Evolutionary conservation across 2,888 invertebrate species (phyloP), one percentile per base, ranked within the genome.

Genomic region (Monoplex corrugatus): DNA sequence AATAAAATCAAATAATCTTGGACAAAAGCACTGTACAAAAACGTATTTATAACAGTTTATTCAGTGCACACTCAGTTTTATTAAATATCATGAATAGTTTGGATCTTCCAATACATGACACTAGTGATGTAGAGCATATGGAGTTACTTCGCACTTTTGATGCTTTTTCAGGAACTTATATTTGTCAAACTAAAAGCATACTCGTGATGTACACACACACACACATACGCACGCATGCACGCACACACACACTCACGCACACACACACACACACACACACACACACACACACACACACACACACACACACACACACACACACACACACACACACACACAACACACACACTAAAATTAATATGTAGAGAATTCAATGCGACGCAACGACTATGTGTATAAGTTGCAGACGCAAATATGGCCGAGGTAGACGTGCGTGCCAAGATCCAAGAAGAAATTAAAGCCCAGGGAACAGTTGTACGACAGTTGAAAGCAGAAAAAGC

Each of bases 401-500:
- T 10, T 16, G 57, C 57, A 57, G 57, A 57, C 57, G 44, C 68
- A 82, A 87, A 28, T 35, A 91, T 91, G 91, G 91, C 90, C 32
- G 91, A 91, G 40, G 57, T n/a, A 82, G 89, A 87, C 82, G 86
- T 68, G 16, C 86, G 86, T 86, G 90, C 90, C 32, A 90, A 89
- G 23, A 88, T 94, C 23, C 91, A 94, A 89, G 93, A 94, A 86
- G 91, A 93, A 90, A 94, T 94, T 28, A 94, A 93, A 90, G 87
- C 82, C 50, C 94, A 94, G 89, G 94, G 94, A 72, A 94, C 93
- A 89, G 87, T 94, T 86, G 94, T 94, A 23, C 87, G 94, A 84
- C 91, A 94, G 91, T 86, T 94, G 80, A 94, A 94, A 89, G 85
- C 93, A 86, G 93, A 93, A 72, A 94, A 94, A 75, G 94, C 94